A percentile compares a stretch with the other conserved stretches of the same genome.
Conservation (phyloP, 2,113 vertebrate genomes). For the Etia nguti region DNA sequence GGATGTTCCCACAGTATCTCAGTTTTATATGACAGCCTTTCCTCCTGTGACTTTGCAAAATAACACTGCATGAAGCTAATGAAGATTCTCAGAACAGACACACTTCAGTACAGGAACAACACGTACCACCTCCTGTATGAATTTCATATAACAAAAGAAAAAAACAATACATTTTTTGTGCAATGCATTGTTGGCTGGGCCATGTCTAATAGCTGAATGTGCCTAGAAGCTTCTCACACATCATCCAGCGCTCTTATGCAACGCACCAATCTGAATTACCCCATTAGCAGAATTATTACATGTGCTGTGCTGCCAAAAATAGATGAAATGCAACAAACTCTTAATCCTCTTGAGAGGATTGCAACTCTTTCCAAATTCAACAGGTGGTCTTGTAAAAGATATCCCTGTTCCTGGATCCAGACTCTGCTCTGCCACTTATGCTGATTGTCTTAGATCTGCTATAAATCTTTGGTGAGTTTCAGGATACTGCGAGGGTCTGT, state of each 20-base stretch:
- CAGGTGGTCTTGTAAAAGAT: constrained; percentile 55
- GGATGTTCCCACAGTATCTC: constrained; percentile 5
- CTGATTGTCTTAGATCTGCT: constrained; percentile 41
- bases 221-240: not conserved
- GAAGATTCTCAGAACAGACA: not conserved
- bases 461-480: constrained; percentile 37
- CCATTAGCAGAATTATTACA: constrained; percentile 27
- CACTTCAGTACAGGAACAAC: not conserved
- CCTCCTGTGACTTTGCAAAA: not conserved
- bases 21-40: not conserved
- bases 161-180: not conserved
- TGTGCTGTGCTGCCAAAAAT: constrained; percentile 25
- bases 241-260: not conserved
- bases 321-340: constrained; percentile 27
- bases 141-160: not conserved
- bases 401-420: constrained; percentile 33
- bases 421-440: constrained; percentile 24
- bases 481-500: constrained; percentile 22
- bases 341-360: constrained; percentile 41
- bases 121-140: not conserved
- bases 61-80: not conserved
- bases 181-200: not conserved
- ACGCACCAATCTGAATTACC: not conserved
- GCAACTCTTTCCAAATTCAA: constrained; percentile 24
- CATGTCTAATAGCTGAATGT: not conserved